Conservation (phyloP, 2,113 vertebrate genomes). For the Otis tarda region DNA sequence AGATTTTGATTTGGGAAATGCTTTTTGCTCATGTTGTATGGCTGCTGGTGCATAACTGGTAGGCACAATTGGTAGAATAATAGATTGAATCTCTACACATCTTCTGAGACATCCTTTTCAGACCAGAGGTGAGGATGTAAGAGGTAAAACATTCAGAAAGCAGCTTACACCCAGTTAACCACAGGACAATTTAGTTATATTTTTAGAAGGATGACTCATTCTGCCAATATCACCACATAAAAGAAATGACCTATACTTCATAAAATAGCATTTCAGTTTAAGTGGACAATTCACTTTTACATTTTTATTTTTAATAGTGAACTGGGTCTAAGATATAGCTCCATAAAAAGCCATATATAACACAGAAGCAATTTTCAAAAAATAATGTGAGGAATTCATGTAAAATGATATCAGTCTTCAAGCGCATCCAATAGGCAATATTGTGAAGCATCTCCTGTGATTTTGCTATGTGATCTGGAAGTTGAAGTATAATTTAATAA, state of each 20-base stretch:
- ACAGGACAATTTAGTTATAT: slow-evolving; percentile 8
- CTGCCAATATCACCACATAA: background rate
- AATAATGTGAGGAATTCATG: slow-evolving; percentile 25
- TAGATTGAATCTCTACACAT: background rate
- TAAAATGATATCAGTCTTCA: slow-evolving; percentile 13
- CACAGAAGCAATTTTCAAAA: slow-evolving; percentile 42
- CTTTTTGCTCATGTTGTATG: background rate
- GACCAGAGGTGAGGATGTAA: background rate
- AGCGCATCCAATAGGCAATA: background rate
- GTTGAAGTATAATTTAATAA: slow-evolving; percentile 37
- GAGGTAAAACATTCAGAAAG: slow-evolving; percentile 1
- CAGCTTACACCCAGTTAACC: background rate
- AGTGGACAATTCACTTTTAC: slow-evolving; percentile 38
- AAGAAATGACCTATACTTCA: slow-evolving; percentile 23
- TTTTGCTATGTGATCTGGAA: slow-evolving; percentile 39
- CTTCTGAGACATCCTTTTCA: background rate
- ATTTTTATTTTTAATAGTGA: slow-evolving; percentile 41
- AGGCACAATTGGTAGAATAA: background rate
- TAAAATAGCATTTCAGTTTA: slow-evolving; percentile 46
- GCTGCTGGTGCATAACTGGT: background rate
- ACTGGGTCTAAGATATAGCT: background rate
- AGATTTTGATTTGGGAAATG: background rate
- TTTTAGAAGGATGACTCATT: slow-evolving; percentile 45
- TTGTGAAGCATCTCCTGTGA: background rate
- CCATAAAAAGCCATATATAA: slow-evolving; percentile 34